These are phyloP conservation scores for Melanotaenia pygmaea DNA, from an alignment of 2,797 vertebrate genomes.

Conservation along the genomic window DNA sequence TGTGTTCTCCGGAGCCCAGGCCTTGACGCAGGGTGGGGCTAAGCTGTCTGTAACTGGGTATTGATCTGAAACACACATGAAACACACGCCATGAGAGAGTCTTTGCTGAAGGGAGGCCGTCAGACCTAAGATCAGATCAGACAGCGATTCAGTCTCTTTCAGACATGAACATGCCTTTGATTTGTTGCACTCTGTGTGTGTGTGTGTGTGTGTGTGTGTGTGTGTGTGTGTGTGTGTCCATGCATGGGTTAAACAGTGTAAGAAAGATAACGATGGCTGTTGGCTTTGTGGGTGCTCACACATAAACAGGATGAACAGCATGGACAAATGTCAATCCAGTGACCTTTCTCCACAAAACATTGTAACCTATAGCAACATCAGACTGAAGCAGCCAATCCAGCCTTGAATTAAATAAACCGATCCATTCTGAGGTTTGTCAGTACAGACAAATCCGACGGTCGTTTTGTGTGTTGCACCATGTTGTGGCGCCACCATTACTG, in stretches of 20 bases:
- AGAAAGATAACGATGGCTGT: slow-evolving; percentile 39
- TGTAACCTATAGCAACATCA: slow-evolving; percentile 13
- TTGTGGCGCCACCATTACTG: too few relatives aligned
- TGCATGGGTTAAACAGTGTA: slow-evolving; percentile 9
- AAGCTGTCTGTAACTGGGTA: slow-evolving; percentile 62
- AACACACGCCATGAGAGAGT: slow-evolving; percentile 23
- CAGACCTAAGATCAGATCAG: slow-evolving; percentile 61
- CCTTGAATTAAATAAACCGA: slow-evolving; percentile 1
- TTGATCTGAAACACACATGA: slow-evolving; percentile 62
- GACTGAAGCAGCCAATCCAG: background rate
- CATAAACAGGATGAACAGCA: background rate
- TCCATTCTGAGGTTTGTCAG: background rate
- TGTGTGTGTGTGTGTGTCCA: slow-evolving; percentile 2
- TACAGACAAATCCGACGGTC: background rate
- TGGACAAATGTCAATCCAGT: slow-evolving; percentile 31
- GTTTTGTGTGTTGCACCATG: too few relatives aligned
- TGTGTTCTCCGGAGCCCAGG: slow-evolving; percentile 21
- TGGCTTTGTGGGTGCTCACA: slow-evolving; percentile 1
- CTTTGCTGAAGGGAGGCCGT: slow-evolving; percentile 29
- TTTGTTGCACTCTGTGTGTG: slow-evolving; percentile 24
- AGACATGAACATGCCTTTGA: slow-evolving; percentile 54
- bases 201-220: slow-evolving; percentile 3
- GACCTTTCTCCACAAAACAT: slow-evolving; percentile 43
- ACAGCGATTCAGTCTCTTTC: slow-evolving; percentile 53
- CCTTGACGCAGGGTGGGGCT: slow-evolving; percentile 47